Conservation (phyloP, 2,888 invertebrate species). For the Noctua janthe region DNA sequence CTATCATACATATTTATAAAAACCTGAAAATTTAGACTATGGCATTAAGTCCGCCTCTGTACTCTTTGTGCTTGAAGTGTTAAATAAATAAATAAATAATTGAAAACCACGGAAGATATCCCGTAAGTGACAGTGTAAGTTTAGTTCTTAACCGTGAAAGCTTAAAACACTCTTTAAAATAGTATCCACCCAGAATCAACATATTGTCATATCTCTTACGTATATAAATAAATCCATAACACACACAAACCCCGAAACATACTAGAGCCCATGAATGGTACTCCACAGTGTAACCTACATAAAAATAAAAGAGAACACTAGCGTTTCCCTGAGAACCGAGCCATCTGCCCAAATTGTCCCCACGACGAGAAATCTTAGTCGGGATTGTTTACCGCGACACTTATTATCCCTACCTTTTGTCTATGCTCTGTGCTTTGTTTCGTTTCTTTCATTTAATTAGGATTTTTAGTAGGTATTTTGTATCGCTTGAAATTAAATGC, state of each 20-base stretch:
- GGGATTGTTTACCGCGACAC: slow-evolving; percentile 64
- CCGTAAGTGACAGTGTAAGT: too few relatives aligned
- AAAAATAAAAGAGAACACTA: slow-evolving; percentile 47
- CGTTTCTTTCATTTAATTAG: slow-evolving; percentile 57
- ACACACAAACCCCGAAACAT: slow-evolving; percentile 21
- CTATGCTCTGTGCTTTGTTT: slow-evolving; percentile 56
- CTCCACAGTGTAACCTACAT: slow-evolving; percentile 21
- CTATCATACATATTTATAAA: too few relatives aligned
- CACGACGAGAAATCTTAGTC: slow-evolving; percentile 58
- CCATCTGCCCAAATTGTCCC: slow-evolving; percentile 56
- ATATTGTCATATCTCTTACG: neutral
- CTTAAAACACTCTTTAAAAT: neutral
- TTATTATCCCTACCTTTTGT: slow-evolving; percentile 61
- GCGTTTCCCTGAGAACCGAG: slow-evolving; percentile 43
- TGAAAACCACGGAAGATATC: too few relatives aligned
- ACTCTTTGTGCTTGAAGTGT: too few relatives aligned
- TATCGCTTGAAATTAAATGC: too few relatives aligned
- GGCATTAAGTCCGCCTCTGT: too few relatives aligned
- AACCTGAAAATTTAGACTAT: too few relatives aligned
- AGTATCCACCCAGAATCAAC: neutral
- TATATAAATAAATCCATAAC: slow-evolving; percentile 3
- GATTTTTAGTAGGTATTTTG: slow-evolving; percentile 13
- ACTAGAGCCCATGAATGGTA: slow-evolving; percentile 20
- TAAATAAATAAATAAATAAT: too few relatives aligned
- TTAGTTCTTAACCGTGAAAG: too few relatives aligned